Evolutionary conservation across 2,797 vertebrate genomes (phyloP).

Genomic region (Ceyx erithaca): DNA sequence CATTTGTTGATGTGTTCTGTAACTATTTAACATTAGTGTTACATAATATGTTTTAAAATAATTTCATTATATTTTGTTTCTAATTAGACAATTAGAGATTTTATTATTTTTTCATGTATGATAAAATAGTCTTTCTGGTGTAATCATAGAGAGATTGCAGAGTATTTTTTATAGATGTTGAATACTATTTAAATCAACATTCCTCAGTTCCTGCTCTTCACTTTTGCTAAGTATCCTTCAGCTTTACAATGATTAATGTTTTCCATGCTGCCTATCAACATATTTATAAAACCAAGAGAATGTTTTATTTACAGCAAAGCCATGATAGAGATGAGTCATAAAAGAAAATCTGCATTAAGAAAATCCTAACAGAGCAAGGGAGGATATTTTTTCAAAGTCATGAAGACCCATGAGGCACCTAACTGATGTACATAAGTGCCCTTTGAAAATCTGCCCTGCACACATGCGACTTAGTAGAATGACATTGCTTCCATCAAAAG

Average conservation of each 20-base stretch:
- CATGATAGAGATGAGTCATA: conserved; percentile 31
- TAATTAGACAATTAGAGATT: not conserved
- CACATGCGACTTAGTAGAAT: not conserved
- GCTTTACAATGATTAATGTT: conserved; percentile 4
- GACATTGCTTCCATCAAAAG: not conserved
- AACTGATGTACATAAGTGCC: not conserved
- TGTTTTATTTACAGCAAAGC: conserved; percentile 47
- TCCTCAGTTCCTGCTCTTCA: not conserved
- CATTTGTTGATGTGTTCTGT: not conserved
- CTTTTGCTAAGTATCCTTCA: conserved; percentile 14
- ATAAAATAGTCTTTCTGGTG: not conserved
- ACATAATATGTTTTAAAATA: not conserved
- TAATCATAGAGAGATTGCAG: not conserved
- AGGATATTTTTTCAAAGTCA: conserved; percentile 27
- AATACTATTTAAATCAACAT: not conserved
- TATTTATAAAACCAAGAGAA: conserved; percentile 25
- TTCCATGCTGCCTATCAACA: conserved; percentile 1
- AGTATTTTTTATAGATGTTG: not conserved
- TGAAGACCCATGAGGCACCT: not conserved
- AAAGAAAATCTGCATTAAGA: not conserved
- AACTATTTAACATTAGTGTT: not conserved
- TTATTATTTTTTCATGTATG: not conserved
- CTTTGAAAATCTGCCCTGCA: conserved; percentile 3
- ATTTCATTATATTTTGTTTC: not conserved
- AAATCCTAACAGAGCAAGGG: not conserved